These are phyloP conservation scores for Aspidiotus destructor DNA, from an alignment of 2,888 invertebrate species.

Conservation along the genomic window DNA sequence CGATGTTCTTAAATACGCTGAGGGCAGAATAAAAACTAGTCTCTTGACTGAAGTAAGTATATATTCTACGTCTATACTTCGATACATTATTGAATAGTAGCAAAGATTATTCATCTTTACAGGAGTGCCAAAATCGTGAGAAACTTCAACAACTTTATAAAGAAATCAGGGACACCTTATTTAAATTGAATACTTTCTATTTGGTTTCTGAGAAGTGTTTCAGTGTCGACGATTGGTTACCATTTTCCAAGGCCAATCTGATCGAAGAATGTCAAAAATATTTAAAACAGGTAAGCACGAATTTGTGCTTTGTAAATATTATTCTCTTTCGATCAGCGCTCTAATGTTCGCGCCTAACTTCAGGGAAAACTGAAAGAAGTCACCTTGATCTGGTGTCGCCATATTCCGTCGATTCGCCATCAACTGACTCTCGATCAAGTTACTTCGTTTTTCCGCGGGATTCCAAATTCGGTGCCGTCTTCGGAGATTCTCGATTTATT, in stretches of 20 bases:
- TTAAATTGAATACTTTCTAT: conserved; percentile 44
- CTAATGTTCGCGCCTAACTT: too few species aligned
- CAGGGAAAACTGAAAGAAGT: conserved; percentile 41
- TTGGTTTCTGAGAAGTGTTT: conserved; percentile 36
- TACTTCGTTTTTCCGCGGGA: conserved; percentile 33
- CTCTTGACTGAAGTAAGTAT: conserved; percentile 2
- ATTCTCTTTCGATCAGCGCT: too few species aligned
- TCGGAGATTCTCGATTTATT: conserved; percentile 40
- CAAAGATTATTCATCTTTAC: conserved; percentile 1
- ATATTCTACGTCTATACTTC: neutral
- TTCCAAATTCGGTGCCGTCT: conserved; percentile 38
- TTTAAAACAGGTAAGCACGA: conserved; percentile 42
- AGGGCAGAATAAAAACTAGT: conserved; percentile 10
- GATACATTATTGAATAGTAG: neutral
- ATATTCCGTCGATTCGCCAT: conserved; percentile 39
- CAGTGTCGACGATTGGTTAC: conserved; percentile 43
- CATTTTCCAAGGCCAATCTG: conserved; percentile 43
- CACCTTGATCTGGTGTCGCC: conserved; percentile 42
- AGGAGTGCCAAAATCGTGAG: neutral
- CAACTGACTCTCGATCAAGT: conserved; percentile 38
- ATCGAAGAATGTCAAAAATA: conserved; percentile 42
- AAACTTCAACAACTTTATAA: conserved; percentile 16
- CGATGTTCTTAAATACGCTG: conserved; percentile 41
- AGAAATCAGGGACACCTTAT: conserved; percentile 36
- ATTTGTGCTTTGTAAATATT: too few species aligned